Evolutionary conservation across 1,140 invertebrate species (phyloP), one percentile per base, ranked within the genome.

Genomic region (Lepidostoma basale): DNA sequence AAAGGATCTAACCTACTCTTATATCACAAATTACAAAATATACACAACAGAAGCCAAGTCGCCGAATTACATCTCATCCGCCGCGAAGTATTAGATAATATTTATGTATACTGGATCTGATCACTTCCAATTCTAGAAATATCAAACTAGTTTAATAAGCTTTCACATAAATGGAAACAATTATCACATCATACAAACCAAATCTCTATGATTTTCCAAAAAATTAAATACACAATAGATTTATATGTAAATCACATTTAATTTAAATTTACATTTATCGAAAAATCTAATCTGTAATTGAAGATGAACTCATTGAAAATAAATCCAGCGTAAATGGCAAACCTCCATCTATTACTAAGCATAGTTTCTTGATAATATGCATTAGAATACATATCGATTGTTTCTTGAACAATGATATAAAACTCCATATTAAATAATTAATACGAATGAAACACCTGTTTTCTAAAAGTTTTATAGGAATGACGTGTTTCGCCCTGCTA

Each of bases 201-300:
- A 40, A 40, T 40, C n/a, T 40, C 36, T 40, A 40, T 10, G 36
- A 40, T 14, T 16, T 22, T 47, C 44, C n/a, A 47, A 47, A 47
- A 47, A 5, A 22, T 8, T 12, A 22, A 1, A 49, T 49, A 49
- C 22, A 22, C 25, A 49, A 23, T 49, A 23, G 25, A 49, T 49
- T 49, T 22, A 49, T 49, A 22, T 49, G n/a, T 49, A 49, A 49
- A 49, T 49, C 45, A 49, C 45, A 49, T 49, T 49, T 23, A n/a
- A 9, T 36, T 36, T 12, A 9, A 36, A 36, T 12, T 36, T 5
- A 4, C 30, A 33, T 5, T 5, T 33, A 33, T 5, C 12, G 12
- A 5, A 33, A 33, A 33, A 33, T 5, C 30, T 36, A 36, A 36
- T n/a, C n/a, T n/a, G n/a, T n/a, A n/a, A n/a, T n/a, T n/a, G n/a